Evolutionary conservation across 1,140 invertebrate genomes (phyloP).

Genomic region (Panulirus ornatus): DNA sequence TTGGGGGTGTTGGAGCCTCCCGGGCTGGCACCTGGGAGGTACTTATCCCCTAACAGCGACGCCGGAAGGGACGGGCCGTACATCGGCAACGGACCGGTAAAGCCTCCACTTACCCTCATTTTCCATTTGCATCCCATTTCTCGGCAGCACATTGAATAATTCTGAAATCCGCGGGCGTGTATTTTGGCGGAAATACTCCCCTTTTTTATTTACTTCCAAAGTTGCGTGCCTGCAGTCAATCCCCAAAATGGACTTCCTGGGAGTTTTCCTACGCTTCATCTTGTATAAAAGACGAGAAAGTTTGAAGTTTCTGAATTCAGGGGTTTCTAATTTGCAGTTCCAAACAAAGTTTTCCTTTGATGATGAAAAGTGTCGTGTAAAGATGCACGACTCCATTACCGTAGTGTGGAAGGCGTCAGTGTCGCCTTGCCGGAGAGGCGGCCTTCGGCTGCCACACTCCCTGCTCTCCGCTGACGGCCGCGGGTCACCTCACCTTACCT

Average conservation of each 20-base stretch:
- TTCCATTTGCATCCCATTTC: constrained; percentile 11
- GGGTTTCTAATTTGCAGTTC: constrained; percentile 43
- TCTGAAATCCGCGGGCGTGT: neutral
- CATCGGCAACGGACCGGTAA: neutral
- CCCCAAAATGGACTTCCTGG: constrained; percentile 46
- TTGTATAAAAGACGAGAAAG: constrained; percentile 34
- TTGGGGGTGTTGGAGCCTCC: too few relatives aligned
- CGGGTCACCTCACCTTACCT: too few relatives aligned
- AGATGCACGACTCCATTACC: constrained; percentile 12
- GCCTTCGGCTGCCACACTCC: too few relatives aligned
- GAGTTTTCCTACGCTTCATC: constrained; percentile 23
- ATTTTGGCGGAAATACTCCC: neutral
- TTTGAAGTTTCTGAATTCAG: constrained; percentile 33
- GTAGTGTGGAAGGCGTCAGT: neutral
- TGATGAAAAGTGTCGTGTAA: constrained; percentile 34
- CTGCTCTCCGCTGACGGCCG: too few relatives aligned
- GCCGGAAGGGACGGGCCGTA: neutral
- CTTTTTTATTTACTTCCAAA: constrained; percentile 39
- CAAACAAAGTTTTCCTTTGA: constrained; percentile 42
- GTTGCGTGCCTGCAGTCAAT: constrained; percentile 37
- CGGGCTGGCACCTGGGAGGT: too few relatives aligned
- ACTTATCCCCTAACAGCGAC: neutral
- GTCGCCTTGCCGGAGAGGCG: too few relatives aligned
- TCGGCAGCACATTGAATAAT: neutral
- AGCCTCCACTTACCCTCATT: neutral